Conservation (phyloP, 1,140 invertebrate genomes). For the Drosophila grimshawi region DNA sequence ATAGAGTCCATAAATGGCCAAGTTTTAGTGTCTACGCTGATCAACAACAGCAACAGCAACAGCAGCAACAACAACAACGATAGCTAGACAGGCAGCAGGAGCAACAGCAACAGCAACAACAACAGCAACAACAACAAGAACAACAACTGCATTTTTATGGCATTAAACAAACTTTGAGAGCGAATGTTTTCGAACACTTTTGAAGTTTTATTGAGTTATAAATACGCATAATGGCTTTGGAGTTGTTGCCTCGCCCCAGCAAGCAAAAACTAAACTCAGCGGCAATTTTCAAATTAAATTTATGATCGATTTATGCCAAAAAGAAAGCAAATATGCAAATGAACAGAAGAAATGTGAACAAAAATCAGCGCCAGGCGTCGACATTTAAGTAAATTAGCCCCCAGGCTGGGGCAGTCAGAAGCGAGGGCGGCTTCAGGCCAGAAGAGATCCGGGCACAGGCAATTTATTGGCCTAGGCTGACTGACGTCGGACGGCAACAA, state of each 20-base stretch:
- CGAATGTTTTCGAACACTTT: conserved; percentile 80
- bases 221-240: conserved; percentile 76
- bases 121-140: conserved; percentile 46
- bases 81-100: too few species aligned
- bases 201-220: conserved; percentile 83
- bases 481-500: conserved; percentile 44
- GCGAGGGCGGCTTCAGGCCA: too few species aligned
- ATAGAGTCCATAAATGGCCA: conserved; percentile 63
- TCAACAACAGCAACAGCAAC: conserved; percentile 34
- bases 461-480: conserved; percentile 63
- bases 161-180: conserved; percentile 81
- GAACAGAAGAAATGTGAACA: conserved; percentile 20
- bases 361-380: conserved; percentile 74
- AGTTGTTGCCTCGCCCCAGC: conserved; percentile 43
- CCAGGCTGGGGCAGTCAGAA: neutral
- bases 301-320: conserved; percentile 81
- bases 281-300: conserved; percentile 80
- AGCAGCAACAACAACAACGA: conserved; percentile 40
- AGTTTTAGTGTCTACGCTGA: conserved; percentile 64
- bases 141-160: conserved; percentile 73
- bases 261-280: conserved; percentile 31
- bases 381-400: conserved; percentile 73
- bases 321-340: conserved; percentile 47
- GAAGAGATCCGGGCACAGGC: conserved; percentile 15
- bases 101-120: conserved; percentile 18